These are phyloP conservation scores for Heterocephalus glaber DNA, from an alignment of 2,113 vertebrate genomes.

Conservation along the genomic window DNA sequence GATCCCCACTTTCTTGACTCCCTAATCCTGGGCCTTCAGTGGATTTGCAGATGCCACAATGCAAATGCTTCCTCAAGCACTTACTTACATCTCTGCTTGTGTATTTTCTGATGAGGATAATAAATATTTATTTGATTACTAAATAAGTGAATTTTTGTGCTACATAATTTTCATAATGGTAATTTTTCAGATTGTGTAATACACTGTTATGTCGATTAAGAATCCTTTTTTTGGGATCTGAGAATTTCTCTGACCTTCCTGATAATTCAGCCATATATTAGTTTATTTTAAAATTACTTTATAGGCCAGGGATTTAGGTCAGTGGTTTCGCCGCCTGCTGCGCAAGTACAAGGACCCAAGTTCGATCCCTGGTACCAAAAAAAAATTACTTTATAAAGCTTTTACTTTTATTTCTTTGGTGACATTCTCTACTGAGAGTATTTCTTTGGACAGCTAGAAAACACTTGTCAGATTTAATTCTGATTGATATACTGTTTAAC, in stretches of 20 bases:
- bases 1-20: not conserved
- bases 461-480: not conserved
- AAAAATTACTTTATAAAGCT: too few species aligned
- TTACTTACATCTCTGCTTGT: not conserved
- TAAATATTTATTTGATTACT: not conserved
- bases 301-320: too few species aligned
- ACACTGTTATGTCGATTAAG: not conserved
- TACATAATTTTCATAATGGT: not conserved
- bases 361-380: too few species aligned
- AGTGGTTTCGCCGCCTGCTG: too few species aligned
- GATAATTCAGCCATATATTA: not conserved
- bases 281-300: not conserved
- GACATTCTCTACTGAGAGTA: not conserved
- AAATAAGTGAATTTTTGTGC: not conserved
- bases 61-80: not conserved
- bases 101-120: not conserved
- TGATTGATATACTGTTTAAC: not conserved
- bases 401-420: not conserved
- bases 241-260: slow-evolving; percentile 5
- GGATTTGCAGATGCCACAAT: not conserved
- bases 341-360: too few species aligned
- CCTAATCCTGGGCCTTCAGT: not conserved
- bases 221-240: not conserved
- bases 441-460: slow-evolving; percentile 10
- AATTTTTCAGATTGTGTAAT: not conserved